Evolutionary conservation across 2,888 invertebrate species (phyloP), one percentile per base, ranked within the genome.

Genomic region (Metopia argyrocephala): DNA sequence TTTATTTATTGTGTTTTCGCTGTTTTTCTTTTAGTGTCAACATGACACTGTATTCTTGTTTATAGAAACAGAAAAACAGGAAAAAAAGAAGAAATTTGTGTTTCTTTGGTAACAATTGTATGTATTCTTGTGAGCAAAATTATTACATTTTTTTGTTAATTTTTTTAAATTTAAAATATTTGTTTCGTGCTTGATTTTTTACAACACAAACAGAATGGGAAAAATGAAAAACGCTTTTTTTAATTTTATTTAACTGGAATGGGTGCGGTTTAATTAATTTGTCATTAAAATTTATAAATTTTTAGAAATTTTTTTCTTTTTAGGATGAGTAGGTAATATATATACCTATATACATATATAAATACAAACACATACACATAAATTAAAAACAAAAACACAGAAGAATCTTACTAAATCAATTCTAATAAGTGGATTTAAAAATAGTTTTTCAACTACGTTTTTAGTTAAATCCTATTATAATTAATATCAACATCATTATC

Each of bases 181-280:
- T 31, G 5, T 66, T 70, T 68, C 71, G 59, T 76, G 54, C 66
- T 57, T 68, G 21, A 64, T 71, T 76, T 79, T 57, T 71, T 64
- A 62, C 28, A 31, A 66, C 69, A 75, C 18, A 64, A 50, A n/a
- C 68, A 48, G 27, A 28, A 57, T 27, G 28, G 38, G 20, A 50
- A 28, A 20, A 46, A 27, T 28, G 45, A 31, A 7, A 25, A 56
- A n/a, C n/a, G n/a, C n/a, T n/a, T n/a, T n/a, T n/a, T n/a, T n/a
- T n/a, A n/a, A n/a, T n/a, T n/a, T n/a, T n/a, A n/a, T n/a, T n/a
- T n/a, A n/a, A n/a, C n/a, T n/a, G n/a, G n/a, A 52, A 31, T 80
- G 76, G 80, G 80, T 78, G 80, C 74, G 78, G 73, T 69, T 52
- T 61, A 59, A 69, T 74, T 71, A 71, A 74, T 52, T 69, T 68